Evolutionary conservation across 2,113 vertebrate species (phyloP), one percentile per base, ranked within the genome.

Genomic region (Tautogolabrus adspersus): DNA sequence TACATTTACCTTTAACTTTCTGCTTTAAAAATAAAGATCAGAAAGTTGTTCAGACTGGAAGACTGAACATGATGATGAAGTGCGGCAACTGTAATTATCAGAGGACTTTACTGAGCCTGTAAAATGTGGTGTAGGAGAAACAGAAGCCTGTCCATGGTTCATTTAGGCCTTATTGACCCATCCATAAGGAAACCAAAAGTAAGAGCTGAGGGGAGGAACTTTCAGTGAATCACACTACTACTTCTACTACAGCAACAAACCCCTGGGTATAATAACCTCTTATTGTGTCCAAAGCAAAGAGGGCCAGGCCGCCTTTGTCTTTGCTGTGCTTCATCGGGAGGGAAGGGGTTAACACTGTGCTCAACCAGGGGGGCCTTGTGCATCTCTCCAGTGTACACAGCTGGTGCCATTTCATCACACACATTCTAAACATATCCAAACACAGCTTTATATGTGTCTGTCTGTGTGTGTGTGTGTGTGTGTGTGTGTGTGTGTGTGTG

Each of bases 361-460:
- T 89, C 79, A 74, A 85, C 84, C 83, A 69, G 67, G 77, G n/a
- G 79, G 75, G 83, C 77, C 80, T 77, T 89, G 89, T 90, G 87
- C 85, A 88, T 93, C 89, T 81, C 82, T 88, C 72, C 87, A 92
- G 90, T 93, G 92, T 95, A 93, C 91, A 93, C 93, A 94, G 93
- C 92, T 94, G 91, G 92, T 94, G 91, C 90, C 89, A 92, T 94
- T 94, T 94, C 92, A 93, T 93, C 91, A 93, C 90, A 93, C 89
- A 90, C 91, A 91, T 89, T 93, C 88, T 90, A 91, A 92, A 94
- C 89, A 93, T 92, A 91, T 93, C 92, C 92, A 94, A 93, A 92
- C 89, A 91, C 86, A 88, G 92, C 88, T 92, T 91, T 79, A 88
- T 81, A 75, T 88, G 68, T 77, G 74, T 73, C 72, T 54, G 60